These are phyloP conservation scores for Drosophila lacicola DNA, from an alignment of 2,888 invertebrate species.

Conservation along the genomic window DNA sequence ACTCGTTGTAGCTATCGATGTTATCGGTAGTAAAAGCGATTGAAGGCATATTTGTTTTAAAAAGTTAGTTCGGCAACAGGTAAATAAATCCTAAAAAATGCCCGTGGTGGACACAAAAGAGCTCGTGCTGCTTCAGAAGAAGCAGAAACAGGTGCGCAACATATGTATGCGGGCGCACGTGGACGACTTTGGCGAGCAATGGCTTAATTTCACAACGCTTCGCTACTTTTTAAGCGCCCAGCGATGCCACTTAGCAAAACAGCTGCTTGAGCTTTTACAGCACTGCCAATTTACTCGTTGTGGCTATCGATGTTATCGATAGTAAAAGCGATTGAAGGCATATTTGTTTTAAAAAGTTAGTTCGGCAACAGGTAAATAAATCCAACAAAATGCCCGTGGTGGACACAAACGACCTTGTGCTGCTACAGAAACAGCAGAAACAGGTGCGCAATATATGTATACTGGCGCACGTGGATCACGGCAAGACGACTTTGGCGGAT, in stretches of 20 bases:
- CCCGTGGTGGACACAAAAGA: slow-evolving; percentile 75
- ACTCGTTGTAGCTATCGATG: neutral
- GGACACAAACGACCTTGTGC: slow-evolving; percentile 74
- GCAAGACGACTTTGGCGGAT: slow-evolving; percentile 98
- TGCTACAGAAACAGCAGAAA: slow-evolving; percentile 89
- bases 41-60: slow-evolving; percentile 17
- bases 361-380: slow-evolving; percentile 49
- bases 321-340: slow-evolving; percentile 14
- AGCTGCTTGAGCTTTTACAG: slow-evolving; percentile 54
- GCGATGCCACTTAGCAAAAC: slow-evolving; percentile 22
- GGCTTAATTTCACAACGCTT: slow-evolving; percentile 96
- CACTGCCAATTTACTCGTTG: neutral
- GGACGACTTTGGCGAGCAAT: slow-evolving; percentile 97
- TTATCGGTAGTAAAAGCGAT: neutral
- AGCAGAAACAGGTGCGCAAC: slow-evolving; percentile 91
- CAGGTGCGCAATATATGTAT: slow-evolving; percentile 97
- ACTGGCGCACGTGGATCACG: slow-evolving; percentile 99
- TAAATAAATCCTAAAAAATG: slow-evolving; percentile 63
- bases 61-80: slow-evolving; percentile 46
- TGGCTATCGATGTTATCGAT: slow-evolving; percentile 37
- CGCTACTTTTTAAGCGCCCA: slow-evolving; percentile 85
- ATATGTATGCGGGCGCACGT: slow-evolving; percentile 99
- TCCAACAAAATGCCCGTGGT: slow-evolving; percentile 78
- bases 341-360: slow-evolving; percentile 30
- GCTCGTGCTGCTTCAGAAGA: slow-evolving; percentile 88